A percentile compares a stretch with the other conserved stretches of the same genome.
Evolutionary conservation across 2,888 invertebrate species (phyloP).

Genomic region (Cactoblastis cactorum): DNA sequence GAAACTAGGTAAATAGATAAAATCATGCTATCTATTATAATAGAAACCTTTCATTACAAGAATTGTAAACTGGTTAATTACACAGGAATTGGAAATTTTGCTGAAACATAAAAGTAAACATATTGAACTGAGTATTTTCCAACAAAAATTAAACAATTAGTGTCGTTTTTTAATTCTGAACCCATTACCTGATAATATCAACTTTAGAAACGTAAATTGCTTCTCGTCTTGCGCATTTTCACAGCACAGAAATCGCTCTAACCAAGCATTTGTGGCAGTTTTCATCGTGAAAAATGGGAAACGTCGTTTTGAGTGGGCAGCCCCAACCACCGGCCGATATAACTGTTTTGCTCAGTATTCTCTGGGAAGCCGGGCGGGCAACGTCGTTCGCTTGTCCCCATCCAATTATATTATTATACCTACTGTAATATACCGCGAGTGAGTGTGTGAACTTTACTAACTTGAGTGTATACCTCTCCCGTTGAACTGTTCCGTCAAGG

Average conservation of each 20-base stretch:
- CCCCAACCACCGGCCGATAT: constrained; percentile 51
- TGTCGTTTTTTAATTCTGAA: too few species aligned
- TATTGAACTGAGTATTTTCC: too few species aligned
- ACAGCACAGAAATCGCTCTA: background rate
- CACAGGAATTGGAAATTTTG: too few species aligned
- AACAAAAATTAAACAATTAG: too few species aligned
- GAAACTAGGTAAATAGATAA: too few species aligned
- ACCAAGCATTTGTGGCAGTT: constrained; percentile 13
- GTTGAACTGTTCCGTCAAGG: constrained; percentile 54
- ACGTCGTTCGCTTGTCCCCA: constrained; percentile 35
- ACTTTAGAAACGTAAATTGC: too few species aligned
- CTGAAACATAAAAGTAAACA: too few species aligned
- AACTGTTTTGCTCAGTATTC: constrained; percentile 54
- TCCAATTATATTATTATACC: constrained; percentile 39
- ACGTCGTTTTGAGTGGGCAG: constrained; percentile 40
- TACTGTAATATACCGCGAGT: constrained; percentile 53
- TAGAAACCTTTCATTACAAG: too few species aligned
- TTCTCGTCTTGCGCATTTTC: background rate
- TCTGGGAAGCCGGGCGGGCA: constrained; percentile 42
- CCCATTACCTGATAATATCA: too few species aligned
- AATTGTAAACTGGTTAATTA: too few species aligned
- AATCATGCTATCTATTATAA: too few species aligned
- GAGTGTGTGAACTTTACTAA: constrained; percentile 56
- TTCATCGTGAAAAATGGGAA: constrained; percentile 42
- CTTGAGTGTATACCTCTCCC: constrained; percentile 44